Base-by-base conservation (phyloP, 2,797 vertebrate species). In the Pseudochromis fuscus region DNA sequence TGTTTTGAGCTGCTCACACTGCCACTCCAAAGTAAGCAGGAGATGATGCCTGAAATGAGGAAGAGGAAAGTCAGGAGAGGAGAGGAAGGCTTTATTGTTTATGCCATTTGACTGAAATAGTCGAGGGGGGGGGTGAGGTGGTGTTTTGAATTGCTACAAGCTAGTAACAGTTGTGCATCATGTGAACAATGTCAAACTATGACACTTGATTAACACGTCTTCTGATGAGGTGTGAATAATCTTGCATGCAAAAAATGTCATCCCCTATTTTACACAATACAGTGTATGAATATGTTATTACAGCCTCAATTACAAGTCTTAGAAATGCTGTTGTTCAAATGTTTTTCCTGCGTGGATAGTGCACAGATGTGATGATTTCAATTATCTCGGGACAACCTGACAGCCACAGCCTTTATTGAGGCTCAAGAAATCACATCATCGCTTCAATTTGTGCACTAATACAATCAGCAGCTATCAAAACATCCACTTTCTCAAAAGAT, bases 21-120 rank as follows among this genome's bases (percentile, higher is more conserved):
- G 76, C 72, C 76, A 71, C 73, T 87, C 75, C 63, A 85, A 75
- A 81, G 76, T 79, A 82, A 87, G 75, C 76, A 81, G 40, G 23
- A 12, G 2, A 62, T 12, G 12, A 33, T 56, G 72, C 61, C 65
- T 81, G 67, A 72, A 70, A 74, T 12, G 37, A 45, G 63, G 48
- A 48, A 16, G 24, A 59, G 28, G 53, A 50, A 42, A 51, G 58
- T 24, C 8, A 59, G 57, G 8, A 27, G 51, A 61, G 30, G 46
- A 63, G 23, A 71, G 45, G 38, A 52, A 59, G 19, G 38, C 1
- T 67, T 52, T 5, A 61, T 30, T 67, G 44, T 63, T 68, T 52
- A 33, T 53, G 35, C 4, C 2, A 52, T 58, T 64, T 44, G 25
- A 70, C 24, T 64, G 7, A 60, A 55, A 51, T n/a, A 51, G 18